These are phyloP conservation scores for Archivesica marissinica DNA, from an alignment of 1,140 invertebrate genomes.

Conservation along the genomic window DNA sequence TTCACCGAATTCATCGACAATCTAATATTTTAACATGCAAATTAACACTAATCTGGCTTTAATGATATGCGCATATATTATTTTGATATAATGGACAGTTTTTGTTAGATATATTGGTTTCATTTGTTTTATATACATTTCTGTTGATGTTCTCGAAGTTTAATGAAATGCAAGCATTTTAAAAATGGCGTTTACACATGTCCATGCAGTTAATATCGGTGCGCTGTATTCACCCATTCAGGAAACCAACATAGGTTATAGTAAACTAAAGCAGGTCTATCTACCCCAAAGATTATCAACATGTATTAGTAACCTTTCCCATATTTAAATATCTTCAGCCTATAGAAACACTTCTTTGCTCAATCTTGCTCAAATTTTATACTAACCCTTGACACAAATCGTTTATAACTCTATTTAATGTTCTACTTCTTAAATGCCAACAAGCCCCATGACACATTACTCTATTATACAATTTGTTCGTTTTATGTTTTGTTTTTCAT, in stretches of 20 bases:
- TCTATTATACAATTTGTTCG: background rate
- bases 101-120: background rate
- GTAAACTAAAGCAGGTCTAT: constrained; percentile 5
- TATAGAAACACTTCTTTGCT: background rate
- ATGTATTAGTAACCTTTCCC: background rate
- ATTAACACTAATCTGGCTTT: background rate
- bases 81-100: no score
- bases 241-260: no score
- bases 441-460: constrained; percentile 21
- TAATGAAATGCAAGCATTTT: background rate
- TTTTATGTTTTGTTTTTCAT: constrained; percentile 21
- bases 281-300: background rate
- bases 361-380: constrained; percentile 21
- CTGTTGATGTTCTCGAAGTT: background rate
- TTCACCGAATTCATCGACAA: constrained; percentile 1
- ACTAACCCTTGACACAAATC: background rate
- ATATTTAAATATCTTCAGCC: background rate
- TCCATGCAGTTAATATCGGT: no score
- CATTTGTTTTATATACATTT: background rate
- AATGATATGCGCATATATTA: background rate
- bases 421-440: constrained; percentile 14
- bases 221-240: no score
- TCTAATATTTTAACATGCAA: background rate
- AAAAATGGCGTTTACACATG: background rate
- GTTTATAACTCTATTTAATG: background rate